These are phyloP conservation scores for Agapostemon virescens DNA, from an alignment of 2,888 invertebrate species.

Conservation along the genomic window DNA sequence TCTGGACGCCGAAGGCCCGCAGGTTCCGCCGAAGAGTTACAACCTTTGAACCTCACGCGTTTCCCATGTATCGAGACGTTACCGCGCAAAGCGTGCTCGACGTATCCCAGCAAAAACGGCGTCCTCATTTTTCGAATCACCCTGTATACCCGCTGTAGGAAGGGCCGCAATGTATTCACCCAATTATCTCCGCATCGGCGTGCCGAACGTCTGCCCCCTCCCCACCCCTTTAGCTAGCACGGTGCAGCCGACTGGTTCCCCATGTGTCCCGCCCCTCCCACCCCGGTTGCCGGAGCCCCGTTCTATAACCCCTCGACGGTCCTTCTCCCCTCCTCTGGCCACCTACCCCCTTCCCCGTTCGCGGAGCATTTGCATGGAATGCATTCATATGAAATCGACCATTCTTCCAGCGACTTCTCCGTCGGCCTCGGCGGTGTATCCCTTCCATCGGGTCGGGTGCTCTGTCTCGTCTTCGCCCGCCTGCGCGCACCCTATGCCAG, in stretches of 20 bases:
- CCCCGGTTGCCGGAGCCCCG: not conserved
- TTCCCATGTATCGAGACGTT: not conserved
- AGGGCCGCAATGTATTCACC: constrained; percentile 69
- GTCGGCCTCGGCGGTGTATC: constrained; percentile 30
- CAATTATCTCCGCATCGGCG: constrained; percentile 69
- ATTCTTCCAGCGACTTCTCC: constrained; percentile 66
- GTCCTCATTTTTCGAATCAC: not conserved
- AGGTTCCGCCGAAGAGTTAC: no score
- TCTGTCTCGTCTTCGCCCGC: constrained; percentile 22
- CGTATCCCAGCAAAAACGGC: not conserved
- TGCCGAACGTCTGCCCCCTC: constrained; percentile 38
- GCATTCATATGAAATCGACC: constrained; percentile 72
- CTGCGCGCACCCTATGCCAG: constrained; percentile 4
- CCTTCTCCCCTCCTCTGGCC: not conserved
- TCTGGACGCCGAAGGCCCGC: no score
- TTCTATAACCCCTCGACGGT: not conserved
- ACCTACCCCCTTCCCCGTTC: not conserved
- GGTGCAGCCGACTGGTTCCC: constrained; percentile 46
- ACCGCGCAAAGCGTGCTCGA: not conserved
- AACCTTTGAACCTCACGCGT: no score
- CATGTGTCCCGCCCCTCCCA: not conserved
- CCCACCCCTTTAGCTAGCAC: not conserved
- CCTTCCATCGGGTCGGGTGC: constrained; percentile 21
- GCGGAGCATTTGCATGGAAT: constrained; percentile 66
- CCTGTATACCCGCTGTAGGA: constrained; percentile 45